Evolutionary conservation across 2,113 vertebrate genomes (phyloP).

Genomic region (Eptesicus fuscus): DNA sequence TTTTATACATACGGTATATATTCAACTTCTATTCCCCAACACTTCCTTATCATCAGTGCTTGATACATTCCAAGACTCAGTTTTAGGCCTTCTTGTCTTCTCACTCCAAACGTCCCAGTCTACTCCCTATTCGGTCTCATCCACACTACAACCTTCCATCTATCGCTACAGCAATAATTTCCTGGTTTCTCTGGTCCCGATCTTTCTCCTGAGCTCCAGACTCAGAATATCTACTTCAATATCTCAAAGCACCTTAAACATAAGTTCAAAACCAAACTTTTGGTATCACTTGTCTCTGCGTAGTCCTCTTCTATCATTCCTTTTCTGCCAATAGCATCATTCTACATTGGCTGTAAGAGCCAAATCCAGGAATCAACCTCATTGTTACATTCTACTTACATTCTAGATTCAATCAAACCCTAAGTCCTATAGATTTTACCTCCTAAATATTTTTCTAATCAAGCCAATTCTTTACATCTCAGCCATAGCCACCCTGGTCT

Average conservation of each 20-base stretch:
- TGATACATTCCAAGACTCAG: background rate
- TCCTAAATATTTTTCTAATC: background rate
- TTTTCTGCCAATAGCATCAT: background rate
- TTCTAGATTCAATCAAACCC: background rate
- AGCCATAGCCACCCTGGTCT: background rate
- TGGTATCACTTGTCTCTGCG: background rate
- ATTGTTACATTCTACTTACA: background rate
- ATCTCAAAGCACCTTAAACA: background rate
- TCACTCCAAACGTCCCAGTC: background rate
- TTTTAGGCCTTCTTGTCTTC: background rate
- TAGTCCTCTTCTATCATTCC: background rate
- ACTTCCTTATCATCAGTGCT: background rate
- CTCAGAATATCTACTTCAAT: background rate
- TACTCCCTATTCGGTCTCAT: background rate
- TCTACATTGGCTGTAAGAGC: background rate
- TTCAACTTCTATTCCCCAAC: background rate
- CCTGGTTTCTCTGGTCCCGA: background rate
- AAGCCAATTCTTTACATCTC: background rate
- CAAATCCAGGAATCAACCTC: background rate
- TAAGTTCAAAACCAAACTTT: background rate
- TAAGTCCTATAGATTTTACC: background rate
- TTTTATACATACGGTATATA: background rate
- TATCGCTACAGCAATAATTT: background rate
- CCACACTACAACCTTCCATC: background rate
- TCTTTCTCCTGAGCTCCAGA: background rate